Conservation (phyloP, 2,888 invertebrate species). For the Physocephala rufipes region DNA sequence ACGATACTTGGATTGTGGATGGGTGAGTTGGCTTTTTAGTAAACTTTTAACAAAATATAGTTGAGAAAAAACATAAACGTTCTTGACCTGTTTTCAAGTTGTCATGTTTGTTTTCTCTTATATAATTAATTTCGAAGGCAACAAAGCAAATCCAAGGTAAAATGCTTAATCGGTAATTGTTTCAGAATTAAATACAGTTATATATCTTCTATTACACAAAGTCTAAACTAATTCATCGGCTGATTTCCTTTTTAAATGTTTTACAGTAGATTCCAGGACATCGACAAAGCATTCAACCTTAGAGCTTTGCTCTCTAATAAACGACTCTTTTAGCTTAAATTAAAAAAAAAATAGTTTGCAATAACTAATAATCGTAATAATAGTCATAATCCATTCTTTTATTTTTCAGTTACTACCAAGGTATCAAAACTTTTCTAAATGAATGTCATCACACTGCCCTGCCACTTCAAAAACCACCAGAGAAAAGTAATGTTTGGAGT, state of each 20-base stretch:
- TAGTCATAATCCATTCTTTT: too few relatives aligned
- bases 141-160: too few relatives aligned
- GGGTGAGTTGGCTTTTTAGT: conserved; percentile 70
- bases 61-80: neutral
- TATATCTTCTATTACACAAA: conserved; percentile 14
- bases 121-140: neutral
- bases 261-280: too few relatives aligned
- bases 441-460: conserved; percentile 60
- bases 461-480: conserved; percentile 62
- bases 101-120: neutral
- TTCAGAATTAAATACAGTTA: neutral
- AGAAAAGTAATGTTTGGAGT: conserved; percentile 64
- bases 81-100: neutral
- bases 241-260: too few relatives aligned
- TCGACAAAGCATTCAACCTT: too few relatives aligned
- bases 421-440: conserved; percentile 58
- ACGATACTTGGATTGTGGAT: conserved; percentile 92
- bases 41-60: neutral
- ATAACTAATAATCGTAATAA: too few relatives aligned
- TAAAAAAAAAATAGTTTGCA: too few relatives aligned
- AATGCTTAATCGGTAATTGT: too few relatives aligned
- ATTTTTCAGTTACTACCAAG: conserved; percentile 61
- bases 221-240: too few relatives aligned
- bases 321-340: too few relatives aligned
- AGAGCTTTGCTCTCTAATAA: too few relatives aligned